phyloP scores from a whole-genome alignment of 2,888 invertebrate genomes.

The Tinea semifulvella region DNA sequence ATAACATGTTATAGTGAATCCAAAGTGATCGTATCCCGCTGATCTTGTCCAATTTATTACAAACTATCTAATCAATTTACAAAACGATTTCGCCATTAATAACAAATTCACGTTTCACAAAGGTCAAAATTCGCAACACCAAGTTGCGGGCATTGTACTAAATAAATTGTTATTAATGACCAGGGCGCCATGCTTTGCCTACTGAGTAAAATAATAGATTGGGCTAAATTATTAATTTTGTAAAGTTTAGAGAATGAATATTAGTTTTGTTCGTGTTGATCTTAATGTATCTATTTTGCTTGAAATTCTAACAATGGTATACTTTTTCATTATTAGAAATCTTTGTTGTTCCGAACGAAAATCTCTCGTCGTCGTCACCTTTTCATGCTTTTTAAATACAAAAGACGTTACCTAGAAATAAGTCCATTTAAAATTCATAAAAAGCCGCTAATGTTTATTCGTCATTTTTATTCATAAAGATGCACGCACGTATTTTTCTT shows the following conservation, averaged over 20 bases:
- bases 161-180: constrained; percentile 67
- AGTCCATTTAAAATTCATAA: background rate
- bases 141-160: constrained; percentile 57
- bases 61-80: constrained; percentile 61
- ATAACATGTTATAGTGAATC: background rate
- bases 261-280: no score
- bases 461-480: constrained; percentile 15
- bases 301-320: no score
- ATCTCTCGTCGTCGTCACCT: no score
- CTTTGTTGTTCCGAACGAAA: no score
- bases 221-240: background rate
- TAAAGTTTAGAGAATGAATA: no score
- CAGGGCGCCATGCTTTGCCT: constrained; percentile 17
- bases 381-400: no score
- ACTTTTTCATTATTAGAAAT: no score
- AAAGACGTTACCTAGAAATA: no score
- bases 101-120: constrained; percentile 57
- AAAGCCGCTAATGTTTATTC: constrained; percentile 1
- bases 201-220: constrained; percentile 4
- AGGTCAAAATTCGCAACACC: constrained; percentile 48
- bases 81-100: constrained; percentile 51
- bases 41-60: constrained; percentile 48
- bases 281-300: no score
- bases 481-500: constrained; percentile 29
- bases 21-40: constrained; percentile 18